Conservation (phyloP, 1,140 invertebrate genomes). For the Drosophila auraria region DNA sequence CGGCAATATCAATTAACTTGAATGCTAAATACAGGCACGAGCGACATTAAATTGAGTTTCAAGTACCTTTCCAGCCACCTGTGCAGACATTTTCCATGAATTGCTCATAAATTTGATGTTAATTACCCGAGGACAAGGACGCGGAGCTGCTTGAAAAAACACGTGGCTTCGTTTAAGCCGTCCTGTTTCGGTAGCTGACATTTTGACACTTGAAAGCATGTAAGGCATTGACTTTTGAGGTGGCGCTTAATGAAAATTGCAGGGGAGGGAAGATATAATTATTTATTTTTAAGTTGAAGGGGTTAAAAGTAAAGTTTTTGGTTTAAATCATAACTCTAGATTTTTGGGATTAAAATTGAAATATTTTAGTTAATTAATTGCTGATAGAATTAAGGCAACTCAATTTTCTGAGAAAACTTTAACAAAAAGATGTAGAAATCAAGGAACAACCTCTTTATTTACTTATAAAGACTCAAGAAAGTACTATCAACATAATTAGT, state of each 20-base stretch:
- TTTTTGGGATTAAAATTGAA: no score
- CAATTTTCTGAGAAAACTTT: background rate
- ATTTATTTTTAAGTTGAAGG: background rate
- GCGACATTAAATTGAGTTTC: constrained; percentile 55
- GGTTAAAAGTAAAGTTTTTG: background rate
- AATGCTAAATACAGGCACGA: constrained; percentile 44
- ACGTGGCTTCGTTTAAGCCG: constrained; percentile 9
- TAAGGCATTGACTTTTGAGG: constrained; percentile 27
- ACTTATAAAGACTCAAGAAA: no score
- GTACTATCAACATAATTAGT: background rate
- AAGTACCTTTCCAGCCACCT: constrained; percentile 58
- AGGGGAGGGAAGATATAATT: background rate
- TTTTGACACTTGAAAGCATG: constrained; percentile 20
- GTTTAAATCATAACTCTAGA: no score
- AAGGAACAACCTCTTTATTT: background rate
- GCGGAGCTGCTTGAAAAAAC: background rate
- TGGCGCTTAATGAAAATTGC: constrained; percentile 10
- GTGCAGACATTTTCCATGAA: constrained; percentile 63
- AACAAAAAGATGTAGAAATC: background rate
- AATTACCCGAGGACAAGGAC: constrained; percentile 54
- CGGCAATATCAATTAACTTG: constrained; percentile 73
- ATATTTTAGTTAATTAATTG: no score
- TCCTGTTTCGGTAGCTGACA: constrained; percentile 23
- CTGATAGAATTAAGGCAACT: no score
- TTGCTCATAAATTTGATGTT: constrained; percentile 76